Base-by-base conservation (phyloP, 1,140 invertebrate species). In the Chionoecetes opilio region DNA sequence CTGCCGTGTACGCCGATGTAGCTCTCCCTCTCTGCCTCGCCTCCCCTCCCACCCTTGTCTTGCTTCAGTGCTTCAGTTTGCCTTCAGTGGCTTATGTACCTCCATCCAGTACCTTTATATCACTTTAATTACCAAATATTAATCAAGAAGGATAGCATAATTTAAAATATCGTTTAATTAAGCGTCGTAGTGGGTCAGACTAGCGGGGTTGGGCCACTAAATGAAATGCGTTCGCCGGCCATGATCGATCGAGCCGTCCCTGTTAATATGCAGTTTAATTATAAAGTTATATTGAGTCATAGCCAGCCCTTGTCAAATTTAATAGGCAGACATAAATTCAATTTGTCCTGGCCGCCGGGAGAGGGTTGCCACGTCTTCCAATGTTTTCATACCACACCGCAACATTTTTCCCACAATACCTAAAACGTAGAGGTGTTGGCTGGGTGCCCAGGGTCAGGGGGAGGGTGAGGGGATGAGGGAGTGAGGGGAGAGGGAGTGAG, bases 241-340 rank as follows among this genome's bases (percentile, higher is more conserved):
- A 95, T 95, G 94, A 95, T 93, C 95, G 92, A 95, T 95, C 94
- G 94, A 14, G 91, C 85, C 90, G 91, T 75, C 87, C 91, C 92
- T 95, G 92, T 93, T 95, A 95, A 95, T 95, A 95, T 95, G 88
- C 95, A 95, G 95, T 95, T 95, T 95, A 95, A 95, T 95, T 95
- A 93, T 95, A 95, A 93, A 95, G 95, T 95, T 95, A 95, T 93
- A 95, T 95, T 95, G 92, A 95, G 92, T 93, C 92, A 95, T 95
- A 93, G 95, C 92, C 92, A 93, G 92, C 88, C 92, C 92, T 95
- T 93, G 95, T 95, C 95, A 95, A 93, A 95, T 93, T 95, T 95
- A 95, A 95, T 95, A 95, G 95, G 95, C 95, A 93, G 95, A 93
- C 95, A 95, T 93, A 93, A 93, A 95, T 95, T 95, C 92, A 95